A percentile compares a stretch with the other conserved stretches of the same genome.
These are phyloP conservation scores for Sceloporus tristichus DNA, from an alignment of 2,113 vertebrate genomes.

Conservation along the genomic window DNA sequence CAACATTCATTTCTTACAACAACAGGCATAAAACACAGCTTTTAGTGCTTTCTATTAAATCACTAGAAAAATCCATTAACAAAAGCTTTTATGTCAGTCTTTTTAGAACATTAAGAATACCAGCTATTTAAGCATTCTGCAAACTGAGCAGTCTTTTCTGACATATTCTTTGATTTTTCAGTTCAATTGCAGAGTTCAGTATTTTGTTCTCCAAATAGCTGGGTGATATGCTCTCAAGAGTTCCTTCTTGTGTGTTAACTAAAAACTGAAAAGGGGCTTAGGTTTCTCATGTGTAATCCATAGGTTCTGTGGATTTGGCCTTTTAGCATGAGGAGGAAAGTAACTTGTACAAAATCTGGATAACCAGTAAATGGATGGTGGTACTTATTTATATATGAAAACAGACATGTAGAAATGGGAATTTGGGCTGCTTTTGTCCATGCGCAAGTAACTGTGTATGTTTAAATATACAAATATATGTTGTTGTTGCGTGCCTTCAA, in stretches of 20 bases:
- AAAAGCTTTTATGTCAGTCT: slow-evolving; percentile 51
- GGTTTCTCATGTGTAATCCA: neutral
- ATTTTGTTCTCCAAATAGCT: slow-evolving; percentile 23
- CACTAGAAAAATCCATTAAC: slow-evolving; percentile 68
- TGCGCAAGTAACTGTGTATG: neutral
- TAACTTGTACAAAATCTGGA: too few species aligned
- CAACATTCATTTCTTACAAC: slow-evolving; percentile 70
- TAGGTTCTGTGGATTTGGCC: neutral
- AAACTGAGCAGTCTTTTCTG: slow-evolving; percentile 27
- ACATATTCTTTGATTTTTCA: slow-evolving; percentile 12
- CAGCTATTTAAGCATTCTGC: slow-evolving; percentile 59
- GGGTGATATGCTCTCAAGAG: neutral
- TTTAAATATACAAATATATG: neutral
- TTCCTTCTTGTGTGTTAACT: neutral
- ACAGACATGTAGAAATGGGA: neutral
- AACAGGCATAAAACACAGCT: slow-evolving; percentile 65
- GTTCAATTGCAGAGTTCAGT: slow-evolving; percentile 35
- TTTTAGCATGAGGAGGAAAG: neutral
- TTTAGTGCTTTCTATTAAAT: slow-evolving; percentile 71
- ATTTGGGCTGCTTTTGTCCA: neutral
- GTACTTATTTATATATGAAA: neutral
- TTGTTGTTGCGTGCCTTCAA: too few species aligned
- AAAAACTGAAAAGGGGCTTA: neutral
- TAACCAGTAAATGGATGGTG: too few species aligned
- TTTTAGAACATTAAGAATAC: slow-evolving; percentile 59